These are phyloP conservation scores for Fistularia commersonii DNA, from an alignment of 2,797 vertebrate species.

Conservation along the genomic window DNA sequence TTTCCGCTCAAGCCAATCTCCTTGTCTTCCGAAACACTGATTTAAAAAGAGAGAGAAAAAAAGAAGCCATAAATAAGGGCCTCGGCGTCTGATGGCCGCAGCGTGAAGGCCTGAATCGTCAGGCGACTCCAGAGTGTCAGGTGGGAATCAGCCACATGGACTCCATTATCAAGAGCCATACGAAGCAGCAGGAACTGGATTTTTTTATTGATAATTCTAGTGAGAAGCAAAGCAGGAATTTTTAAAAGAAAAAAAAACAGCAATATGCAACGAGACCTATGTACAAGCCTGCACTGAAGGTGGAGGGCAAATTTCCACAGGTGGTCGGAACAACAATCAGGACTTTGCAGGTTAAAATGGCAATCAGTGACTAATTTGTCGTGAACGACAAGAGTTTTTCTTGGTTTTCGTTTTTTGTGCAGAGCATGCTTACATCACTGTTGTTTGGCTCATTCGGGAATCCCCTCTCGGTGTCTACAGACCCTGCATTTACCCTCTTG, in stretches of 20 bases:
- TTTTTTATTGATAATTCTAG: constrained; percentile 17
- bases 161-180: constrained; percentile 48
- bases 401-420: constrained; percentile 43
- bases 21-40: constrained; percentile 63
- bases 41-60: constrained; percentile 14
- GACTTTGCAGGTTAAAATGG: constrained; percentile 41
- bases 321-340: constrained; percentile 41
- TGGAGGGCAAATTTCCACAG: constrained; percentile 37
- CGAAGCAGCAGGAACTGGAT: constrained; percentile 21
- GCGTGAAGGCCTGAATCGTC: constrained; percentile 45
- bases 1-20: constrained; percentile 33
- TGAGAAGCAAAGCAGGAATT: constrained; percentile 31
- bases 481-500: constrained; percentile 57
- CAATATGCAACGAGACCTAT: constrained; percentile 58
- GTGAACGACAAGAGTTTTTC: constrained; percentile 30
- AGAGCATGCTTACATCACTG: constrained; percentile 67
- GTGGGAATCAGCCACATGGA: constrained; percentile 52
- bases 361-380: constrained; percentile 33
- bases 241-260: constrained; percentile 41
- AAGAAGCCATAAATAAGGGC: constrained; percentile 63
- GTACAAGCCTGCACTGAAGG: constrained; percentile 49
- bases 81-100: constrained; percentile 36
- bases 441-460: constrained; percentile 48
- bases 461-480: constrained; percentile 52
- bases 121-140: constrained; percentile 37